Evolutionary conservation across 2,113 vertebrate species (phyloP).

Genomic region (Cryptomyrus ogoouensis): DNA sequence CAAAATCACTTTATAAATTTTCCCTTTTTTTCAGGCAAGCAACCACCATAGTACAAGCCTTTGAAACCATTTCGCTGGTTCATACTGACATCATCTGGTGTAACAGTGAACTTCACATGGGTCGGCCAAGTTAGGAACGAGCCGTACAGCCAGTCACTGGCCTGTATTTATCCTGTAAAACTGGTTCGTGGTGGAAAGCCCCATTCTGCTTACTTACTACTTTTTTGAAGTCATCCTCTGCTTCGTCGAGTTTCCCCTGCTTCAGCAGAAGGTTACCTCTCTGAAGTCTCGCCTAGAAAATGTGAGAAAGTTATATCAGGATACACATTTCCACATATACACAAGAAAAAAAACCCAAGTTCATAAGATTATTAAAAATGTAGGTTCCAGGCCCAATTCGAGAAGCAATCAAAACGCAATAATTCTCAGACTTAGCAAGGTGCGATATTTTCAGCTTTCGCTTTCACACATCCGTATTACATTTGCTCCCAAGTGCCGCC

Average conservation of each 20-base stretch:
- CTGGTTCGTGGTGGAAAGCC: too few species aligned
- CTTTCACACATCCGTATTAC: background rate
- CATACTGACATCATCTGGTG: constrained; percentile 22
- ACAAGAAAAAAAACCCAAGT: background rate
- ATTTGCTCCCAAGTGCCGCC: background rate
- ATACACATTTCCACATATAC: background rate
- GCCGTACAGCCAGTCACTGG: background rate
- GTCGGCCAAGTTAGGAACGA: background rate
- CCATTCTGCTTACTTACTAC: constrained; percentile 70
- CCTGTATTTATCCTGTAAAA: background rate
- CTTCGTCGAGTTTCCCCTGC: constrained; percentile 90
- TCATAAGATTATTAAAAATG: background rate
- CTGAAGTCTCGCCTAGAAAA: constrained; percentile 81
- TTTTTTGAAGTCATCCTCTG: constrained; percentile 87
- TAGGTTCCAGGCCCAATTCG: background rate
- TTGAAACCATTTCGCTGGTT: background rate
- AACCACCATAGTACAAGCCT: background rate
- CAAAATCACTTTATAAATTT: background rate
- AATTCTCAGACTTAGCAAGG: background rate
- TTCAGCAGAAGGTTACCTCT: constrained; percentile 88
- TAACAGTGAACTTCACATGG: background rate
- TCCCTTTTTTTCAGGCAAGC: background rate
- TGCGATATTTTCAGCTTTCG: background rate
- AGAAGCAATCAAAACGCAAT: background rate
- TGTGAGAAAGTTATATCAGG: background rate